These are phyloP conservation scores for Acipenser transmontanus DNA, from an alignment of 2,797 vertebrate genomes.

Conservation along the genomic window DNA sequence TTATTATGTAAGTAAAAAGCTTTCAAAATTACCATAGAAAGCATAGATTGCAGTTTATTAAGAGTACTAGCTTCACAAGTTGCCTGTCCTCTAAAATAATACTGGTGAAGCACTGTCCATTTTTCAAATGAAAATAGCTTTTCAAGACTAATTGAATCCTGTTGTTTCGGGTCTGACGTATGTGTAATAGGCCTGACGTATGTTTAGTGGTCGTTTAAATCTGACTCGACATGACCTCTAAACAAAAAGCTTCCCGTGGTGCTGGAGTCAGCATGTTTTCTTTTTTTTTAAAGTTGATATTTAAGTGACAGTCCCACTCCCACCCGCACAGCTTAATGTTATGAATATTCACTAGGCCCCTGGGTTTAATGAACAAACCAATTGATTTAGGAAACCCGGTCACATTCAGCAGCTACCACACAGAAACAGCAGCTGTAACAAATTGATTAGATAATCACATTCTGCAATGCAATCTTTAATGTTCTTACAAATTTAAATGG, in stretches of 20 bases:
- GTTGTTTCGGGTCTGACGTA: background rate
- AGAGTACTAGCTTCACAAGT: constrained; percentile 1
- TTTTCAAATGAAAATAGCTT: constrained; percentile 13
- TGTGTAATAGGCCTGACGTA: background rate
- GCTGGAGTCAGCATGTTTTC: background rate
- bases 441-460: constrained; percentile 11
- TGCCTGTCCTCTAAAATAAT: background rate
- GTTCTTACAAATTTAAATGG: constrained; percentile 12
- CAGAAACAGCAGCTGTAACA: constrained; percentile 1
- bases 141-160: constrained; percentile 14
- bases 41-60: constrained; percentile 1
- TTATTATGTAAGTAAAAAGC: too few relatives aligned
- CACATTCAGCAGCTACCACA: constrained; percentile 1
- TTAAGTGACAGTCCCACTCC: background rate
- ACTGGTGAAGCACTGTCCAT: constrained; percentile 4
- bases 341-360: constrained; percentile 10
- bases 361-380: constrained; percentile 2
- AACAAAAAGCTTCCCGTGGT: background rate
- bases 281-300: background rate
- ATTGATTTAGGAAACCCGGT: constrained; percentile 11
- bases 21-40: background rate
- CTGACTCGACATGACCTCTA: background rate
- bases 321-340: background rate
- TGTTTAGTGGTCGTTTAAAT: background rate
- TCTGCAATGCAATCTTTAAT: constrained; percentile 1